Conservation (phyloP, 2,888 invertebrate species). For the Tenthredo amoena region DNA sequence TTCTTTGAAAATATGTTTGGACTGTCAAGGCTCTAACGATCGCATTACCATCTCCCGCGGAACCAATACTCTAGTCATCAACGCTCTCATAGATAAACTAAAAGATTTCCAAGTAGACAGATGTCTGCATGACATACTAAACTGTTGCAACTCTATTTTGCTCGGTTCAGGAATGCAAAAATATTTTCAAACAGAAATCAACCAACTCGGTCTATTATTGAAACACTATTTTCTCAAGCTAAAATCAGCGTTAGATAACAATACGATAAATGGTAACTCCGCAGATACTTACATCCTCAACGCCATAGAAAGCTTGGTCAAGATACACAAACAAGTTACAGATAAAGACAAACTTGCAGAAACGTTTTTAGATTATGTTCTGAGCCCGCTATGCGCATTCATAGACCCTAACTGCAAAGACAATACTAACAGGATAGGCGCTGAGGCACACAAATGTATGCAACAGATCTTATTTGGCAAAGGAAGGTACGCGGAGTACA, state of each 20-base stretch:
- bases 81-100: constrained; percentile 62
- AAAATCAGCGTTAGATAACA: not conserved
- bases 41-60: constrained; percentile 60
- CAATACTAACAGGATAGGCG: constrained; percentile 61
- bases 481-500: constrained; percentile 56
- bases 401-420: constrained; percentile 56
- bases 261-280: not conserved
- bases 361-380: constrained; percentile 65
- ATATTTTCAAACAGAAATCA: constrained; percentile 63
- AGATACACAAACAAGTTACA: constrained; percentile 64
- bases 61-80: constrained; percentile 62
- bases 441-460: constrained; percentile 66
- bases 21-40: constrained; percentile 55
- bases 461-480: constrained; percentile 67
- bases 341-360: constrained; percentile 60
- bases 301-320: constrained; percentile 58
- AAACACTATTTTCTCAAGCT: constrained; percentile 59
- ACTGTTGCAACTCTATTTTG: constrained; percentile 63
- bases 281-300: constrained; percentile 53
- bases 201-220: constrained; percentile 59
- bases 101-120: constrained; percentile 47
- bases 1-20: constrained; percentile 64
- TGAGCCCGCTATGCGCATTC: constrained; percentile 66
- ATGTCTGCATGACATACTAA: constrained; percentile 55
- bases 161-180: constrained; percentile 61